Percentiles rank a stretch among this genome's conserved stretches.
These are phyloP conservation scores for Lysandra coridon DNA, from an alignment of 2,888 invertebrate species.

Conservation along the genomic window DNA sequence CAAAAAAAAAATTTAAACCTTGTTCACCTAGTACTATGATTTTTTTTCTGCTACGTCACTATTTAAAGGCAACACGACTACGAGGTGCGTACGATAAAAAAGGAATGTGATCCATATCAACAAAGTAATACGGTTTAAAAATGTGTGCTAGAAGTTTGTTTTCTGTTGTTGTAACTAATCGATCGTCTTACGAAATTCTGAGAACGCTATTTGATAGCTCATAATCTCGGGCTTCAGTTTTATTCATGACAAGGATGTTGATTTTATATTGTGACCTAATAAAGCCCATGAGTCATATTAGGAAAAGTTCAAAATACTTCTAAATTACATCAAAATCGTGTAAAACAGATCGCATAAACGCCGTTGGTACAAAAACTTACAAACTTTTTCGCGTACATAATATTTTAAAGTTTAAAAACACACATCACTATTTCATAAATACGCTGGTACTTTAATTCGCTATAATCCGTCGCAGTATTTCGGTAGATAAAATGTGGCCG, in stretches of 20 bases:
- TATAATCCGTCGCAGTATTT: conserved; percentile 10
- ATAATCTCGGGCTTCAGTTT: background rate
- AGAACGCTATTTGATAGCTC: background rate
- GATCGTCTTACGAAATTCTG: background rate
- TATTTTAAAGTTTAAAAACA: background rate
- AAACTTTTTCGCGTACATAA: background rate
- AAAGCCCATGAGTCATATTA: background rate
- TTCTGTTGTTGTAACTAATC: background rate
- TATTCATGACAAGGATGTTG: background rate
- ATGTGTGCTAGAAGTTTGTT: background rate
- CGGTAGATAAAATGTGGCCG: conserved; percentile 16
- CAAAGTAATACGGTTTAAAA: background rate
- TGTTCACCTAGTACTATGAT: background rate
- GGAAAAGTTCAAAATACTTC: background rate
- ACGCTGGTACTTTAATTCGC: background rate
- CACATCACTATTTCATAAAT: conserved; percentile 1
- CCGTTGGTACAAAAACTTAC: background rate
- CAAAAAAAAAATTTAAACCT: conserved; percentile 14
- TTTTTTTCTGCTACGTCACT: too few relatives aligned
- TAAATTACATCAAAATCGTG: background rate
- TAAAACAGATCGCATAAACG: background rate
- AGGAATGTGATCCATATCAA: background rate
- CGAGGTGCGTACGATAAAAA: too few relatives aligned
- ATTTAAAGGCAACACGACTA: too few relatives aligned
- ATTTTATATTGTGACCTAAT: background rate